phyloP scores from a whole-genome alignment of 2,113 vertebrate species.

The Gavialis gangeticus region DNA sequence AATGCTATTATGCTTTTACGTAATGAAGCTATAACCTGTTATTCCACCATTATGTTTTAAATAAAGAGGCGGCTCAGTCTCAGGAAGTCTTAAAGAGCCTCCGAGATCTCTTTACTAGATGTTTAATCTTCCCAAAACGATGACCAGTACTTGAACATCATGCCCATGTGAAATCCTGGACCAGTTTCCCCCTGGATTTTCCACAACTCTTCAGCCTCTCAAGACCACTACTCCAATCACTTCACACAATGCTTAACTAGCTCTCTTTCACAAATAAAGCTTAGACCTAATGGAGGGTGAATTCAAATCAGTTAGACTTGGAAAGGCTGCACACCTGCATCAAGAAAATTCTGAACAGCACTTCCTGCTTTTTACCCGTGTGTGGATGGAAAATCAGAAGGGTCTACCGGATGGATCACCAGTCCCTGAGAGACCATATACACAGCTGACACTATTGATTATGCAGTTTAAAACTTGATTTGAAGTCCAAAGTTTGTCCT shows the following conservation, averaged over 20 bases:
- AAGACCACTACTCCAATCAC: background rate
- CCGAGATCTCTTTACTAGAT: background rate
- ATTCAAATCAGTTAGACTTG: background rate
- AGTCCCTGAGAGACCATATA: background rate
- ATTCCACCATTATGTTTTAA: background rate
- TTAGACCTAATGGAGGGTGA: background rate
- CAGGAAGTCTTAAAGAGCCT: background rate
- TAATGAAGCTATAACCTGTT: background rate
- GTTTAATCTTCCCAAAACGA: background rate
- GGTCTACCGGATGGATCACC: background rate
- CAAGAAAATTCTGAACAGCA: background rate
- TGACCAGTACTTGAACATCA: background rate
- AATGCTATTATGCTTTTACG: background rate
- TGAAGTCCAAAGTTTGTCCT: background rate
- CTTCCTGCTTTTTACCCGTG: background rate
- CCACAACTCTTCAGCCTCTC: background rate
- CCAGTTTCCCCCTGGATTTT: background rate
- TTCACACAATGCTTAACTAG: background rate
- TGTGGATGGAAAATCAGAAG: background rate
- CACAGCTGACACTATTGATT: background rate
- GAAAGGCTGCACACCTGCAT: background rate
- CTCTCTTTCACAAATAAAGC: background rate
- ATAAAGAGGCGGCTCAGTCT: background rate
- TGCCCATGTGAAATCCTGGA: rapidly evolving
- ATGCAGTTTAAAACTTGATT: rapidly evolving